phyloP scores from a whole-genome alignment of 2,888 invertebrate genomes.

The Lingula anatina region DNA sequence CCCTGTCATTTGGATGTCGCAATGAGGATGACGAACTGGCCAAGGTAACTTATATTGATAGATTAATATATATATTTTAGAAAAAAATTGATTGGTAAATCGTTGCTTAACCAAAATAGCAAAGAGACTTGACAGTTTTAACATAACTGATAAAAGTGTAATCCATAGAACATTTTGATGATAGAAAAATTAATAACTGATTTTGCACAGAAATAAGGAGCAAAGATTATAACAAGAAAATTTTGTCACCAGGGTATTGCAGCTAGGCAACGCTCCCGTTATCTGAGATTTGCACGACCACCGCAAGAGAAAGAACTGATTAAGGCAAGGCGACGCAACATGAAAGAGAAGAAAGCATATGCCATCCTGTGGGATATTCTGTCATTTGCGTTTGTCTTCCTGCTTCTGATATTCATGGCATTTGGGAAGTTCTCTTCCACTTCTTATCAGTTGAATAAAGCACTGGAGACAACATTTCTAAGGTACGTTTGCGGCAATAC shows the following conservation, averaged over 20 bases:
- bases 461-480: slow-evolving; percentile 23
- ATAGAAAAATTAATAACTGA: too few species aligned
- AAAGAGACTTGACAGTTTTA: too few species aligned
- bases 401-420: slow-evolving; percentile 37
- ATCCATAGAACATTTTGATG: too few species aligned
- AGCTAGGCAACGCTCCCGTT: slow-evolving; percentile 46
- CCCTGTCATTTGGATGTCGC: slow-evolving; percentile 19
- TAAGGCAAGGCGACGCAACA: slow-evolving; percentile 40
- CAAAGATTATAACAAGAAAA: too few species aligned
- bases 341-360: slow-evolving; percentile 44
- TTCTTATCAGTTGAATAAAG: slow-evolving; percentile 29
- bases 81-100: background rate
- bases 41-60: too few species aligned
- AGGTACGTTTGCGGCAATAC: slow-evolving; percentile 15
- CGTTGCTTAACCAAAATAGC: background rate
- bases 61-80: too few species aligned
- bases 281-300: slow-evolving; percentile 46
- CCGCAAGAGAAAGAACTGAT: slow-evolving; percentile 48
- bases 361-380: slow-evolving; percentile 31
- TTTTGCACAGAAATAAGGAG: too few species aligned
- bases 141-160: too few species aligned
- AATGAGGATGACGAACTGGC: slow-evolving; percentile 20
- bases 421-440: slow-evolving; percentile 32
- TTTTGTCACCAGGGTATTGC: too few species aligned
- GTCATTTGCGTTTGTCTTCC: slow-evolving; percentile 20